phyloP scores from a whole-genome alignment of 1,140 invertebrate genomes.

The Brachionus rubens region DNA sequence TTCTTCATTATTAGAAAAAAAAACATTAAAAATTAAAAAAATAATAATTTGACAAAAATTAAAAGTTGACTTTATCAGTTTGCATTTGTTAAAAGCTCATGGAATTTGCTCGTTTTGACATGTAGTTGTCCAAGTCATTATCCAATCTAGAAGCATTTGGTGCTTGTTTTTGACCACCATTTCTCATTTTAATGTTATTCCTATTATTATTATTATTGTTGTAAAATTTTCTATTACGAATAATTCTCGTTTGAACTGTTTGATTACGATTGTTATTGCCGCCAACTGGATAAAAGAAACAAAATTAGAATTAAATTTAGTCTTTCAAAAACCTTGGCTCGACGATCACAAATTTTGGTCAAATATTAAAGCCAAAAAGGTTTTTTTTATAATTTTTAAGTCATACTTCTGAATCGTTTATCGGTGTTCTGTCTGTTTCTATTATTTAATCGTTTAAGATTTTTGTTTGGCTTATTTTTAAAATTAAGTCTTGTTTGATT shows the following conservation, averaged over 20 bases:
- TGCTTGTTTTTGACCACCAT: neutral
- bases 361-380: too few relatives aligned
- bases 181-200: neutral
- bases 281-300: neutral
- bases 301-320: neutral
- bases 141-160: neutral
- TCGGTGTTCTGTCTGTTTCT: too few relatives aligned
- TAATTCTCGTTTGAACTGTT: slow-evolving; percentile 13
- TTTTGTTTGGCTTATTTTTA: too few relatives aligned
- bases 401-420: slow-evolving; percentile 6
- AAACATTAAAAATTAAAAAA: too few relatives aligned
- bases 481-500: too few relatives aligned
- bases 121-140: neutral
- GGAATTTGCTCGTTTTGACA: neutral
- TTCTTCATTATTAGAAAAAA: too few relatives aligned
- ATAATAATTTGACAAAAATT: too few relatives aligned
- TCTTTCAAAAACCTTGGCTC: neutral
- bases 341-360: too few relatives aligned
- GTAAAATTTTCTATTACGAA: neutral
- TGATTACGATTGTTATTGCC: neutral
- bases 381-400: too few relatives aligned
- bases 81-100: neutral
- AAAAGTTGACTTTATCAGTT: too few relatives aligned
- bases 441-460: too few relatives aligned
- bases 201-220: neutral